Conservation (phyloP, 2,888 invertebrate genomes). For the Hermaeophaga mercurialis region DNA sequence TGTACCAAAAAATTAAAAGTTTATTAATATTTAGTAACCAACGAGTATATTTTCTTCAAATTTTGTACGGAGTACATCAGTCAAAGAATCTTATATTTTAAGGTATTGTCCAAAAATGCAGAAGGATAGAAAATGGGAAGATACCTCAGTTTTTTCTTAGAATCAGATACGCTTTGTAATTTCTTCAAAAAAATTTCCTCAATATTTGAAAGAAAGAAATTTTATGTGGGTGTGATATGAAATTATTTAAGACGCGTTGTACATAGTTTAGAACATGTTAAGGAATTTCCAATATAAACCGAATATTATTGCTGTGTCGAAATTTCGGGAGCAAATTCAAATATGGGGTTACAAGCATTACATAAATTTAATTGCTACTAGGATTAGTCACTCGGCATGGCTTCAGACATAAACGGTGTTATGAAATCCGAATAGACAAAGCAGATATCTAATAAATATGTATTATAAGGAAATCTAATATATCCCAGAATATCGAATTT, state of each 20-base stretch:
- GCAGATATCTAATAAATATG: conserved; percentile 12
- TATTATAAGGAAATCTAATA: not conserved
- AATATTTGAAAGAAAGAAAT: not conserved
- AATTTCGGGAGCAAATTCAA: not conserved
- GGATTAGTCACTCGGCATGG: conserved; percentile 17
- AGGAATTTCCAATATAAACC: conserved; percentile 20
- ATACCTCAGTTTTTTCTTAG: no score
- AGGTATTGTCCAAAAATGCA: no score
- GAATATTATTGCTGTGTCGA: not conserved
- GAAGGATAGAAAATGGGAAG: no score
- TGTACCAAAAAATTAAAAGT: no score
- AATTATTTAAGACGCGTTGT: no score
- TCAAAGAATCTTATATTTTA: no score
- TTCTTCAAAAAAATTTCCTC: no score
- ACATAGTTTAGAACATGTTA: not conserved
- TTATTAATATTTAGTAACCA: no score
- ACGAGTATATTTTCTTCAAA: no score
- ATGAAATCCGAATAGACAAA: conserved; percentile 18
- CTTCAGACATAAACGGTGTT: conserved; percentile 16
- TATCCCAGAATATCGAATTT: not conserved
- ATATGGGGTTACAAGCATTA: conserved; percentile 16
- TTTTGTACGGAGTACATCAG: no score
- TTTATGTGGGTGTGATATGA: not conserved
- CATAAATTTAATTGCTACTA: conserved; percentile 22
- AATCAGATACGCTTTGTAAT: no score